phyloP scores from a whole-genome alignment of 53 echinoderm and acorn worm genomes.

The Holothuria leucospilota region DNA sequence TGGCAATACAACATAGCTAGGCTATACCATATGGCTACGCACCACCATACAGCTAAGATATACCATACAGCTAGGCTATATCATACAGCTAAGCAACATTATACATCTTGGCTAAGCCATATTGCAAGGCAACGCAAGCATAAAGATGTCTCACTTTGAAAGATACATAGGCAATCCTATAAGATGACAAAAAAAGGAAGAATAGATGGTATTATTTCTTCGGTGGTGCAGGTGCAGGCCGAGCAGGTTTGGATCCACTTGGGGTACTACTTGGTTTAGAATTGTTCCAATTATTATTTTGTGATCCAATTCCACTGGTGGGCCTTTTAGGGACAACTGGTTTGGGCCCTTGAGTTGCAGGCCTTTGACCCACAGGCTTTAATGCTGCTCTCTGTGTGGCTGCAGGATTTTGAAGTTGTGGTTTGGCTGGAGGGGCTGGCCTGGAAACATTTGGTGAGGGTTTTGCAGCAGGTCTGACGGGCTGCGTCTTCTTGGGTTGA shows the following conservation, averaged over 20 bases:
- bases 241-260: not conserved
- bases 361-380: conserved; percentile 1
- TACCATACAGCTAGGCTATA: too few species aligned
- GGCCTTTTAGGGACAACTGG: conserved; percentile 7
- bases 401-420: not conserved
- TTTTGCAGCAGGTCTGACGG: not conserved
- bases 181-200: not conserved
- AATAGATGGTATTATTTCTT: not conserved
- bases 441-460: not conserved
- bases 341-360: not conserved
- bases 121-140: too few species aligned
- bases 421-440: conserved; percentile 9
- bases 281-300: conserved; percentile 36
- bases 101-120: too few species aligned
- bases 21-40: too few species aligned
- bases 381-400: conserved; percentile 12
- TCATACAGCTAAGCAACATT: too few species aligned
- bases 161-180: not conserved
- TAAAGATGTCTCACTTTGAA: not conserved
- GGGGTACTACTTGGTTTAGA: not conserved
- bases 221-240: conserved; percentile 9
- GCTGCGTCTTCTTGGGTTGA: conserved; percentile 2
- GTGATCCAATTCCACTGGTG: not conserved
- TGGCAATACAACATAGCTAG: too few species aligned
- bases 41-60: too few species aligned